These are phyloP conservation scores for Myotis planiceps DNA, from an alignment of 2,797 vertebrate genomes.

Conservation along the genomic window DNA sequence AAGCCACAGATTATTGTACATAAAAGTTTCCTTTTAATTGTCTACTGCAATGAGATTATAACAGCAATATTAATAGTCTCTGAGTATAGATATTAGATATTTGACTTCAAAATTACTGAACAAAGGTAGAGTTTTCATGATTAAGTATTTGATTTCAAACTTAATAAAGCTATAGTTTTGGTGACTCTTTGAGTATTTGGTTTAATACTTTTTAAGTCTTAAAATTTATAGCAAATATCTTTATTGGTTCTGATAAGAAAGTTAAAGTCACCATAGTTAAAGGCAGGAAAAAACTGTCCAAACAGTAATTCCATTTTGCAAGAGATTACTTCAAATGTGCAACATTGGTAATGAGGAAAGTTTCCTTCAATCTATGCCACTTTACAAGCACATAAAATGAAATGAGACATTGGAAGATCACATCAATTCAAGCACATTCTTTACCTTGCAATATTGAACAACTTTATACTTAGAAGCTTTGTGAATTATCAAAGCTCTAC, in stretches of 20 bases:
- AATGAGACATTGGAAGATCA: neutral
- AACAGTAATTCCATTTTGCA: neutral
- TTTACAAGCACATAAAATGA: neutral
- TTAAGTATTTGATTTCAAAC: constrained; percentile 1
- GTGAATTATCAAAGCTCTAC: neutral
- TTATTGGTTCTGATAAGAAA: neutral
- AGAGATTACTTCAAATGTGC: neutral
- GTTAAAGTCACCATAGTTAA: neutral
- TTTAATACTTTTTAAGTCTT: neutral
- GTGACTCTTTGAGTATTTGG: neutral
- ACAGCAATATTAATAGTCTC: neutral
- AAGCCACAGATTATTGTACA: constrained; percentile 26
- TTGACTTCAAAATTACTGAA: constrained; percentile 24
- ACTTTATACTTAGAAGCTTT: constrained; percentile 28
- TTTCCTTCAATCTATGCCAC: neutral
- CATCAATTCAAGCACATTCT: neutral
- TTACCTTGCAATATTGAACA: neutral
- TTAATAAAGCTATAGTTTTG: neutral
- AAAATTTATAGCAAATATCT: neutral
- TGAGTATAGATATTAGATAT: neutral
- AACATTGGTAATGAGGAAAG: neutral
- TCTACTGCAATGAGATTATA: neutral
- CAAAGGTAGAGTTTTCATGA: neutral
- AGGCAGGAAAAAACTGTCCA: neutral
- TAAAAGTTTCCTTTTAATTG: constrained; percentile 45